Evolutionary conservation across 2,113 vertebrate genomes (phyloP), one percentile per base, ranked within the genome.

Genomic region (Cranoglanis bouderius): DNA sequence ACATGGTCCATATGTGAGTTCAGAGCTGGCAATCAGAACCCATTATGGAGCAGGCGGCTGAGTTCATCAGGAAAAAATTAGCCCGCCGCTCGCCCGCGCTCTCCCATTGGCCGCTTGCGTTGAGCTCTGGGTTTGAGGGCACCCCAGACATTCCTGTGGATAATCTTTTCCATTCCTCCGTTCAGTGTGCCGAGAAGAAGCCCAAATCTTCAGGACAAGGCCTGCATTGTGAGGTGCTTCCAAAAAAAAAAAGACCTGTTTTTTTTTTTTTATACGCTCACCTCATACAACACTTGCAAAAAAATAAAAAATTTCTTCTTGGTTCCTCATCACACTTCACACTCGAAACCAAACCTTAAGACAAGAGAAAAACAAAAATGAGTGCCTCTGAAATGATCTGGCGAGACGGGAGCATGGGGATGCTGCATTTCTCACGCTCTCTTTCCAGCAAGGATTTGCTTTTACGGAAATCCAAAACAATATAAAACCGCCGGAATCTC

Each of bases 21-120:
- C 93, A 94, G 93, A 67, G 86, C 94, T 95, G 95, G 95, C 94
- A 96, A 95, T 94, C 94, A 95, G 94, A 95, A 93, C 92, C 94
- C 93, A 95, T 95, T 96, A 95, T 94, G 92, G 90, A 94, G 94
- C 94, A 94, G 94, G 94, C 94, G 94, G 95, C 94, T 94, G 95
- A 94, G 95, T 96, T 96, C 96, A 96, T 96, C 95, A 95, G 96
- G 96, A 96, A 96, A 95, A 96, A 96, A 96, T 96, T 96, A 96
- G 95, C 94, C 94, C 90, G 90, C 93, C 92, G 92, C 94, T 94
- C 93, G 89, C 90, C 92, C 90, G 91, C 88, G 92, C 93, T 90
- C 93, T 95, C 95, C 91, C 87, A 96, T 96, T 96, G 96, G 96
- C 94, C 92, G 89, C 91, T 90, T 91, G 91, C 82, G 90, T 88